Conservation (phyloP, 1,140 invertebrate genomes). For the Tenebrio molitor region DNA sequence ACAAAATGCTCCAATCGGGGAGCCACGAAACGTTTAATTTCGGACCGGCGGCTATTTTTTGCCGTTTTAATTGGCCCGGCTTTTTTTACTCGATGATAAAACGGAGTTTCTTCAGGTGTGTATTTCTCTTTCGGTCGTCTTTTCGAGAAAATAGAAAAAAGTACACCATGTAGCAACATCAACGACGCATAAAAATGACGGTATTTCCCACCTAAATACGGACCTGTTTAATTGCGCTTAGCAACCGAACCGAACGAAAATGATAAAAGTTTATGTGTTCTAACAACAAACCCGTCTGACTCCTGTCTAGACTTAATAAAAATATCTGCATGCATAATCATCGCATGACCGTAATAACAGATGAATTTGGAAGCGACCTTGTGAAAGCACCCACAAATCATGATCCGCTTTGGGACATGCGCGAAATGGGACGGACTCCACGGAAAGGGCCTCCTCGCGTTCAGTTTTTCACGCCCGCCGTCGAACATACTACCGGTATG, state of each 20-base stretch:
- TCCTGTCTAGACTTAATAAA: slow-evolving; percentile 57
- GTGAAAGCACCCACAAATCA: slow-evolving; percentile 41
- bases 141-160: too few relatives aligned
- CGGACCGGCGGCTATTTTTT: neutral
- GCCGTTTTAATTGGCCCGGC: slow-evolving; percentile 15
- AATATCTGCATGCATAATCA: slow-evolving; percentile 57
- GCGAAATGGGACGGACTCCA: neutral
- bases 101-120: too few relatives aligned
- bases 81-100: too few relatives aligned
- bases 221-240: slow-evolving; percentile 16
- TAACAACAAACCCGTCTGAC: slow-evolving; percentile 47
- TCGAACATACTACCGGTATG: neutral
- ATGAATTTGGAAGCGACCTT: slow-evolving; percentile 54
- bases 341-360: slow-evolving; percentile 53
- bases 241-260: slow-evolving; percentile 14
- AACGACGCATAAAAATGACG: too few relatives aligned
- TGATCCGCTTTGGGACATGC: slow-evolving; percentile 6
- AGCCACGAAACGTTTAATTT: neutral
- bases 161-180: too few relatives aligned
- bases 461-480: neutral
- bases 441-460: neutral
- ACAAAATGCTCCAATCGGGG: neutral
- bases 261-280: slow-evolving; percentile 39
- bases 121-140: neutral
- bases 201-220: too few relatives aligned